Percentiles rank a stretch among this genome's conserved stretches.
Conservation (phyloP, 1,140 invertebrate species). For the Cherax quadricarinatus region DNA sequence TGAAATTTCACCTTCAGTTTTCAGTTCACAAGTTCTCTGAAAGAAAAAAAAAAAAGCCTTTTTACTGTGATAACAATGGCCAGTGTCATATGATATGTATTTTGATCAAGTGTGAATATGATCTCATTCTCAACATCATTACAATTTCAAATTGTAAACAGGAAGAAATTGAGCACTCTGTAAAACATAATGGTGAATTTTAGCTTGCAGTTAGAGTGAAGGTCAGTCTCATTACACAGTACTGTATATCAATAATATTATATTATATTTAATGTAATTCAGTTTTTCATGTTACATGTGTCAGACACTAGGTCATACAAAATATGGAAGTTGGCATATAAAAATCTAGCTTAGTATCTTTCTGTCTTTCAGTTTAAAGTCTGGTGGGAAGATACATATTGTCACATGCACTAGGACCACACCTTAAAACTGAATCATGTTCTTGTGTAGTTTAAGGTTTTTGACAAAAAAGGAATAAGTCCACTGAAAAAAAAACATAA, state of each 20-base stretch:
- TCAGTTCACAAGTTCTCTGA: neutral
- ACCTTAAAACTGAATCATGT: constrained; percentile 7
- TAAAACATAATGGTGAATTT: neutral
- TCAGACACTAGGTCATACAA: constrained; percentile 1
- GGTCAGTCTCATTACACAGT: neutral
- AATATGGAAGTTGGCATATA: neutral
- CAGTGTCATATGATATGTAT: constrained; percentile 18
- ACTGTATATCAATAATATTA: neutral
- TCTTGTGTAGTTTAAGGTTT: neutral
- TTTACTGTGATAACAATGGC: constrained; percentile 47
- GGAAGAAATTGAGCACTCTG: neutral
- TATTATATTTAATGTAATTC: neutral
- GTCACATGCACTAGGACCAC: neutral
- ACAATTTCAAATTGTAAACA: neutral
- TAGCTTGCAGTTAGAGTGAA: neutral
- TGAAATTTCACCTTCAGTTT: neutral
- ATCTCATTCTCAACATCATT: neutral
- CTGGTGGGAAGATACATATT: neutral
- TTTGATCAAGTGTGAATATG: constrained; percentile 7
- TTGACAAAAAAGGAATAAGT: neutral
- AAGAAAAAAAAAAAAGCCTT: neutral
- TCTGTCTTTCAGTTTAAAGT: neutral
- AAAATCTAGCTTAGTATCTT: neutral
- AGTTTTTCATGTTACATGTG: neutral
- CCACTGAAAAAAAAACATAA: neutral